Percentiles rank a stretch among this genome's conserved stretches.
phyloP scores from a whole-genome alignment of 2,797 vertebrate species.

The Setipinna tenuifilis region DNA sequence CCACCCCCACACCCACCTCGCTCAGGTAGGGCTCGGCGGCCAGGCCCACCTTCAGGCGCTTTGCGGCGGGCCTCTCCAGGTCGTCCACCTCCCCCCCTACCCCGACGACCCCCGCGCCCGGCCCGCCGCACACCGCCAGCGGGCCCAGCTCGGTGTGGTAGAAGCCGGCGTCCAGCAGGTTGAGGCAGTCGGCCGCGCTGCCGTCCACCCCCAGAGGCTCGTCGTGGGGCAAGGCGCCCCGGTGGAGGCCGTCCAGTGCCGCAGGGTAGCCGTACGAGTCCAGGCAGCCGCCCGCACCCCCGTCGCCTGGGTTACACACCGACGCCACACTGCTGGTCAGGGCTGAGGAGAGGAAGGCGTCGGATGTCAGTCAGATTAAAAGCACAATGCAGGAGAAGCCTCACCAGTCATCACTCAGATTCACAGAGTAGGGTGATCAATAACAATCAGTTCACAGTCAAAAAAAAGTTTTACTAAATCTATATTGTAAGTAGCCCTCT shows the following conservation, averaged over 20 bases:
- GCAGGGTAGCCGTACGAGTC: conserved; percentile 76
- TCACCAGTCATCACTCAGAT: background rate
- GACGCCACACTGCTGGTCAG: conserved; percentile 81
- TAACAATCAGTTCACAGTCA: too few relatives aligned
- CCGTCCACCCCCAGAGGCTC: conserved; percentile 79
- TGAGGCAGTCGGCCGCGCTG: conserved; percentile 85
- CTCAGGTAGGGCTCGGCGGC: conserved; percentile 81
- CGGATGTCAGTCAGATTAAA: background rate
- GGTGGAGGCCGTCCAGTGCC: conserved; percentile 76
- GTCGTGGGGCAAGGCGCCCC: conserved; percentile 78
- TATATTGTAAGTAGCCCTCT: too few relatives aligned
- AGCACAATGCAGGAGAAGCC: background rate
- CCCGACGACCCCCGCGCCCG: background rate
- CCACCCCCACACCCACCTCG: conserved; percentile 81
- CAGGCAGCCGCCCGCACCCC: conserved; percentile 78
- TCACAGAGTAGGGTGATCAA: too few relatives aligned
- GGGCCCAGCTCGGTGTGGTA: conserved; percentile 83
- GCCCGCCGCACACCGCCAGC: conserved; percentile 74
- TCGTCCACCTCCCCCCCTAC: conserved; percentile 61
- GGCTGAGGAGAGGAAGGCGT: conserved; percentile 60
- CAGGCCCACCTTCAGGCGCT: conserved; percentile 86
- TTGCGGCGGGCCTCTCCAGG: conserved; percentile 76
- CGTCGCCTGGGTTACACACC: conserved; percentile 76
- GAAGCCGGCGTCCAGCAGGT: conserved; percentile 87
- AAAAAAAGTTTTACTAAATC: too few relatives aligned